Conservation (phyloP, 2,888 invertebrate genomes). For the Globia sparganii region DNA sequence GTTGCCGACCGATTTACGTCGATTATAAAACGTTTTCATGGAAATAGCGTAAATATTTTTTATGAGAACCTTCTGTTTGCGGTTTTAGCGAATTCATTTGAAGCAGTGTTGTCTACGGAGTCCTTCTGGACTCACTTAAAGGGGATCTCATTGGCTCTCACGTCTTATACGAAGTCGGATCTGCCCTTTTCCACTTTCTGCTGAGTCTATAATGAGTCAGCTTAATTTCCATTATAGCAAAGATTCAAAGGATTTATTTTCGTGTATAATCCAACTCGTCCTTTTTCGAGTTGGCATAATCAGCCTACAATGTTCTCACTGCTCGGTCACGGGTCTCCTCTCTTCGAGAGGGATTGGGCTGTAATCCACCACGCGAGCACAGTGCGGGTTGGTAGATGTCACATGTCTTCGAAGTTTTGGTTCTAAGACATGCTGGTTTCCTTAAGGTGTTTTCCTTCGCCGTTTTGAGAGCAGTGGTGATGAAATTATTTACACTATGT, state of each 20-base stretch:
- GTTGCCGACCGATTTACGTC: constrained; percentile 59
- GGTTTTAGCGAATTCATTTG: background rate
- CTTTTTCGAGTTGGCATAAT: no score
- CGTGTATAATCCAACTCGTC: background rate
- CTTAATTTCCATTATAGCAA: background rate
- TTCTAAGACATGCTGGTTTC: no score
- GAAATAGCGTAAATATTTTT: constrained; percentile 26
- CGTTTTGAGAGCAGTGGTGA: no score
- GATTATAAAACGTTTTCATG: constrained; percentile 37
- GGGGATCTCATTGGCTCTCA: no score
- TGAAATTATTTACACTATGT: no score
- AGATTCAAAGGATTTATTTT: background rate
- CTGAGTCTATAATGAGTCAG: background rate
- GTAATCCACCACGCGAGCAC: no score
- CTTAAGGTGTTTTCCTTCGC: no score
- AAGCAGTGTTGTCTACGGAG: background rate
- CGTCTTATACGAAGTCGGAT: background rate
- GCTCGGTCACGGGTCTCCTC: no score
- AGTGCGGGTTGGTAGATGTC: no score
- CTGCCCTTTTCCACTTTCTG: background rate
- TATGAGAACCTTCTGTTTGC: constrained; percentile 21
- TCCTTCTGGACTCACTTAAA: background rate
- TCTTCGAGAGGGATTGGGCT: no score
- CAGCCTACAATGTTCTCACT: no score
- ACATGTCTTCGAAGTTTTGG: no score